Percentiles rank a stretch among this genome's conserved stretches.
These are phyloP conservation scores for Drosophila arizonae DNA, from an alignment of 1,140 invertebrate species.

Conservation along the genomic window DNA sequence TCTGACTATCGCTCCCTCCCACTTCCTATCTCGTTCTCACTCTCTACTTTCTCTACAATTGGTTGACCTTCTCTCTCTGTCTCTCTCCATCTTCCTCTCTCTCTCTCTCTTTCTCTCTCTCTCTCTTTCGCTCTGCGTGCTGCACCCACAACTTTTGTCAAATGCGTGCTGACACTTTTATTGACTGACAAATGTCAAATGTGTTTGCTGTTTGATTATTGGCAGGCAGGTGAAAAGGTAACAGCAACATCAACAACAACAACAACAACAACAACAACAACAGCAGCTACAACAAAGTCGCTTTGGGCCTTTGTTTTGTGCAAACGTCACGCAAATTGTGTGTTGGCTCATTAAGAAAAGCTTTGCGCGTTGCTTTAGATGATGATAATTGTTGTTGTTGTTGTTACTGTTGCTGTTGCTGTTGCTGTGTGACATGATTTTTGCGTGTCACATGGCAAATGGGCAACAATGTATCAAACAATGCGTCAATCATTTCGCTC, in stretches of 20 bases:
- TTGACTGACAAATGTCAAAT: slow-evolving; percentile 62
- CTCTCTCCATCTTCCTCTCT: background rate
- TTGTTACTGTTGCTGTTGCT: slow-evolving; percentile 26
- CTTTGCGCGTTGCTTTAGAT: slow-evolving; percentile 55
- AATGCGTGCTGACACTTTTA: slow-evolving; percentile 68
- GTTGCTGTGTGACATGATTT: slow-evolving; percentile 62
- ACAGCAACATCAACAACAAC: slow-evolving; percentile 27
- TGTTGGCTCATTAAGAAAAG: slow-evolving; percentile 72
- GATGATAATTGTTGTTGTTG: slow-evolving; percentile 47
- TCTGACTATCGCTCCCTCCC: too few relatives aligned
- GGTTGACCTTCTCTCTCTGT: background rate
- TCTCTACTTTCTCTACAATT: too few relatives aligned
- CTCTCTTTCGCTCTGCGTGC: background rate
- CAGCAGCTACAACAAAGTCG: slow-evolving; percentile 39
- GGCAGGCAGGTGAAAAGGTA: slow-evolving; percentile 24
- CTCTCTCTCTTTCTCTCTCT: background rate
- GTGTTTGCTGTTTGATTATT: slow-evolving; percentile 56
- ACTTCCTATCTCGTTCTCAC: background rate
- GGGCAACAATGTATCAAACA: slow-evolving; percentile 72
- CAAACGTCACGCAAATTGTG: slow-evolving; percentile 69
- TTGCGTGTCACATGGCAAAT: slow-evolving; percentile 68
- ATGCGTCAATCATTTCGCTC: slow-evolving; percentile 64
- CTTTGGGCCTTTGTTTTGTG: slow-evolving; percentile 29
- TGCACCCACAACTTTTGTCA: slow-evolving; percentile 21
- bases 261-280: slow-evolving; percentile 39